A percentile compares a stretch with the other conserved stretches of the same genome.
Conservation (phyloP, 37 sponge, comb jelly and placozoan genomes). For the Bolinopsis microptera region DNA sequence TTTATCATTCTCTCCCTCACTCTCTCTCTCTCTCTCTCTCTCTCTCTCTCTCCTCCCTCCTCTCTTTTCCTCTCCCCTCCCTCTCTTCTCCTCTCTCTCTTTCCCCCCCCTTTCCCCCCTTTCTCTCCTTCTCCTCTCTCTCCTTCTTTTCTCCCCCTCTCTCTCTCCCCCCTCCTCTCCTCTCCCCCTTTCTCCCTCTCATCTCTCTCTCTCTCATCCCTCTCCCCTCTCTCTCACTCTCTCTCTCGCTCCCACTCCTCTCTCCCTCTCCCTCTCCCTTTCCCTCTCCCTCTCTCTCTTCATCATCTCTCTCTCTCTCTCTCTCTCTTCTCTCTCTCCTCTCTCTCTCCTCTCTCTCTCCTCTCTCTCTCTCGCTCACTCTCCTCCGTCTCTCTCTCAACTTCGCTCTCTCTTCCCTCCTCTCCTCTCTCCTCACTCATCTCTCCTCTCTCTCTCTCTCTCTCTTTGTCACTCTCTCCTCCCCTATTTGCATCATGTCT, state of each 20-base stretch:
- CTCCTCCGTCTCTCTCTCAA: too few species aligned
- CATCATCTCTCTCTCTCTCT: too few species aligned
- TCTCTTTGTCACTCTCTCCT: too few species aligned
- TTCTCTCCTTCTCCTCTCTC: neutral
- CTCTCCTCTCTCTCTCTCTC: too few species aligned
- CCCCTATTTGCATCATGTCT: too few species aligned
- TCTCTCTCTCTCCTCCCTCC: neutral
- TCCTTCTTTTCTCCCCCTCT: neutral
- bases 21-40: neutral
- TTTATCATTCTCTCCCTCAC: too few species aligned
- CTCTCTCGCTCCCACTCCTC: conserved; percentile 9
- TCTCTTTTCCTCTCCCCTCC: neutral
- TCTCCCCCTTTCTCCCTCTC: neutral
- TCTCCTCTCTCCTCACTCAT: too few species aligned
- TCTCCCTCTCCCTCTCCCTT: neutral
- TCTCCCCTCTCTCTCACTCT: neutral
- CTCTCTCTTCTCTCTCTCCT: neutral
- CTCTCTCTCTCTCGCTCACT: neutral
- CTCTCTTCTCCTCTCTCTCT: neutral
- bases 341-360: neutral
- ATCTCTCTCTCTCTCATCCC: neutral
- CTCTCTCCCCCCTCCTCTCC: neutral
- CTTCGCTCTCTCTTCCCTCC: too few species aligned
- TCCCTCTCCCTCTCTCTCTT: neutral
- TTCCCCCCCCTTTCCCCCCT: neutral